Conservation (phyloP, 2,113 vertebrate genomes). For the Pionites leucogaster region DNA sequence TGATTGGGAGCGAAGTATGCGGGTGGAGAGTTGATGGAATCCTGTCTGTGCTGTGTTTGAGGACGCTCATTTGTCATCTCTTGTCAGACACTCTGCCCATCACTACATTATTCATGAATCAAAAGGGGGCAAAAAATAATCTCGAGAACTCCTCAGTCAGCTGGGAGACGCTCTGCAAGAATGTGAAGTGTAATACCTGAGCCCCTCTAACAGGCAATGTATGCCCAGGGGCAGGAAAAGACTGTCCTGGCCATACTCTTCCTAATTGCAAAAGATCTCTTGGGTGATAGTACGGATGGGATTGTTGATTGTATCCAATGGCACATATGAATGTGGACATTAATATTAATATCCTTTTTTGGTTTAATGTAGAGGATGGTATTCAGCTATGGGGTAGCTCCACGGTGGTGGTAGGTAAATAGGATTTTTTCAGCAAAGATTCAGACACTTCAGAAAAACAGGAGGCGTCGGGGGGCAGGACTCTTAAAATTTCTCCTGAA, state of each 20-base stretch:
- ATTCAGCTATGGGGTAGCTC: background rate
- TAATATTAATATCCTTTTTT: background rate
- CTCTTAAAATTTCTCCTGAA: background rate
- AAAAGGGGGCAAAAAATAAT: background rate
- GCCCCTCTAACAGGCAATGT: background rate
- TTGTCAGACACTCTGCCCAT: background rate
- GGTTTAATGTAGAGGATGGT: rapidly evolving
- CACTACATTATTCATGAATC: background rate
- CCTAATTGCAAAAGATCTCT: background rate
- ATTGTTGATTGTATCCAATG: background rate
- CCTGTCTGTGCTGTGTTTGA: background rate
- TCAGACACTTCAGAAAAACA: background rate
- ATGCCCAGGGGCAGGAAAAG: background rate
- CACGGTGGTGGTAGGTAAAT: background rate
- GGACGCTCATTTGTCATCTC: background rate
- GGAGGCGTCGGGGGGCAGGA: rapidly evolving
- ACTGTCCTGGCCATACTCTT: background rate
- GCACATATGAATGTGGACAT: background rate
- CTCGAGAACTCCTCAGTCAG: background rate
- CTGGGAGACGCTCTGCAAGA: background rate
- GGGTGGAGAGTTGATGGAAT: background rate
- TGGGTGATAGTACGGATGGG: background rate
- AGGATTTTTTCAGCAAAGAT: background rate
- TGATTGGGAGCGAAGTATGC: background rate
- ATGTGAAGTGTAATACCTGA: background rate